These are phyloP conservation scores for Sebastes trivittatus DNA, from an alignment of 2,797 vertebrate species.

Conservation along the genomic window DNA sequence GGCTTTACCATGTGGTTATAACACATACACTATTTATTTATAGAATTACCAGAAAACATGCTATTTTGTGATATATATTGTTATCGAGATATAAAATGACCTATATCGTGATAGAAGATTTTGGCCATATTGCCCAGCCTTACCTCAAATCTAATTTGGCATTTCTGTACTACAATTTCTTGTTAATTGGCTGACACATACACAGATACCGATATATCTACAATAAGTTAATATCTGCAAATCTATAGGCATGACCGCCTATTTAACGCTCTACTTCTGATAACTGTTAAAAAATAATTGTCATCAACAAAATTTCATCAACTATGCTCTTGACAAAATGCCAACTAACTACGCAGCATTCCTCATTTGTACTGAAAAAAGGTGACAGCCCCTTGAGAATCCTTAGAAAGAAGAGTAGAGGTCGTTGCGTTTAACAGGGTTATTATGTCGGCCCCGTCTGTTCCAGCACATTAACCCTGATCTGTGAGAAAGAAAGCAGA, in stretches of 20 bases:
- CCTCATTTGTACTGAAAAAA: neutral
- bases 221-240: neutral
- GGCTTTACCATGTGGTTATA: no score
- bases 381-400: neutral
- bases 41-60: no score
- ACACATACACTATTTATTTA: no score
- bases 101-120: no score
- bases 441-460: slow-evolving; percentile 7
- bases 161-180: neutral
- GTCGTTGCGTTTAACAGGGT: slow-evolving; percentile 17
- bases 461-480: slow-evolving; percentile 60
- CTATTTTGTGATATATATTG: no score
- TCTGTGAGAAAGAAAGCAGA: slow-evolving; percentile 50
- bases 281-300: neutral
- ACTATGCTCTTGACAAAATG: neutral
- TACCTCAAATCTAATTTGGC: neutral
- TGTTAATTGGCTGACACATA: neutral
- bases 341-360: neutral
- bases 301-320: neutral
- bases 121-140: no score
- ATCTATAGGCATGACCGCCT: neutral
- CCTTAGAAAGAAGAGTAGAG: neutral
- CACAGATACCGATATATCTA: neutral
- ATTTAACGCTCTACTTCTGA: neutral
- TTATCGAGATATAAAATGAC: no score